Conservation (phyloP, 2,113 vertebrate species). For the Poeciliopsis prolifica region DNA sequence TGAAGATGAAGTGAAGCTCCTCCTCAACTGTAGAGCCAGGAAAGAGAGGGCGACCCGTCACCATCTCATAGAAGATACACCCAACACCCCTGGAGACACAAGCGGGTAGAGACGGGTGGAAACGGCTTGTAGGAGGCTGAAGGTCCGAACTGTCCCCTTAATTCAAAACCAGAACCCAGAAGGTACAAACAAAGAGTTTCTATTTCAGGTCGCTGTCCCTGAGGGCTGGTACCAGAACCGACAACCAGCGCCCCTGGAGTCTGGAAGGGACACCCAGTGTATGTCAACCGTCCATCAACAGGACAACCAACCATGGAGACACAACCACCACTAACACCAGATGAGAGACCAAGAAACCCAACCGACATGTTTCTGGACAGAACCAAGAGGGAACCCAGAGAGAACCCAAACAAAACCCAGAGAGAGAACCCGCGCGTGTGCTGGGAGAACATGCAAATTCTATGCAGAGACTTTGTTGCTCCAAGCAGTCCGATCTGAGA, state of each 20-base stretch:
- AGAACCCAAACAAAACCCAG: too few species aligned
- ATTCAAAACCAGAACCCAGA: too few species aligned
- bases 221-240: too few species aligned
- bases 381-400: background rate
- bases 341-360: background rate
- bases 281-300: too few species aligned
- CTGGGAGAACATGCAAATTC: background rate
- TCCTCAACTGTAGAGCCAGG: slow-evolving; percentile 92
- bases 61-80: slow-evolving; percentile 94
- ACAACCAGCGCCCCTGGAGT: too few species aligned
- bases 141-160: too few species aligned
- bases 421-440: background rate
- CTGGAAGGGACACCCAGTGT: too few species aligned
- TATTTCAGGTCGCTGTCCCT: too few species aligned
- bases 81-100: slow-evolving; percentile 84
- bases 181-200: too few species aligned
- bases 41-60: slow-evolving; percentile 89
- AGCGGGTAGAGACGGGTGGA: fast-evolving
- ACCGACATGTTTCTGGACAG: background rate
- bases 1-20: slow-evolving; percentile 93
- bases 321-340: background rate
- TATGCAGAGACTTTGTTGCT: too few species aligned
- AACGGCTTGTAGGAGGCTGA: too few species aligned
- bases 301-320: background rate
- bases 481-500: too few species aligned